Conservation (phyloP, 2,113 vertebrate genomes). For the Hippocampus barbouri region DNA sequence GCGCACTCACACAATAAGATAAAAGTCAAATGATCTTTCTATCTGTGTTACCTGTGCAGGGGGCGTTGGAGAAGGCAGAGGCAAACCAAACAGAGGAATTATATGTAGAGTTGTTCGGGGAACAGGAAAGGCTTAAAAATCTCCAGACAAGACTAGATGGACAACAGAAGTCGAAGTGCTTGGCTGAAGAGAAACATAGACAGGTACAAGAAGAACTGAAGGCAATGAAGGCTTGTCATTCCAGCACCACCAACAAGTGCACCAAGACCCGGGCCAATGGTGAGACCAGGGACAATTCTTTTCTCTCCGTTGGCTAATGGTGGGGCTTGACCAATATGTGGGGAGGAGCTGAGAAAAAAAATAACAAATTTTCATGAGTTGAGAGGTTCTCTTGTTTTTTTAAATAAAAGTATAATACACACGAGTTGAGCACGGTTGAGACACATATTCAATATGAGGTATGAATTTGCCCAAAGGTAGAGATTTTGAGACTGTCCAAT, state of each 20-base stretch:
- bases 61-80: slow-evolving; percentile 43
- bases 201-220: slow-evolving; percentile 73
- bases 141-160: slow-evolving; percentile 74
- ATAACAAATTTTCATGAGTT: too few relatives aligned
- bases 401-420: too few relatives aligned
- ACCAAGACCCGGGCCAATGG: slow-evolving; percentile 64
- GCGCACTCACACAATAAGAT: too few relatives aligned
- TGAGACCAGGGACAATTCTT: slow-evolving; percentile 51
- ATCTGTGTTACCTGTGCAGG: slow-evolving; percentile 28
- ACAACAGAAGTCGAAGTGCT: slow-evolving; percentile 40
- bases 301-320: too few relatives aligned
- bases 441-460: too few relatives aligned
- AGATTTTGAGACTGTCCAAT: too few relatives aligned
- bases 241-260: slow-evolving; percentile 2
- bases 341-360: too few relatives aligned
- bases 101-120: slow-evolving; percentile 63
- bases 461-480: too few relatives aligned
- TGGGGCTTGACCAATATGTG: too few relatives aligned
- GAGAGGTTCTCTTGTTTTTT: too few relatives aligned
- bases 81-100: slow-evolving; percentile 54
- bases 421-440: too few relatives aligned
- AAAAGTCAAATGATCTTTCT: not conserved
- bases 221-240: slow-evolving; percentile 45
- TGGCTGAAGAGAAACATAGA: slow-evolving; percentile 29
- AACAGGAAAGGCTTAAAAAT: slow-evolving; percentile 78